Evolutionary conservation across 2,113 vertebrate species (phyloP).

Genomic region (Burhinus oedicnemus): DNA sequence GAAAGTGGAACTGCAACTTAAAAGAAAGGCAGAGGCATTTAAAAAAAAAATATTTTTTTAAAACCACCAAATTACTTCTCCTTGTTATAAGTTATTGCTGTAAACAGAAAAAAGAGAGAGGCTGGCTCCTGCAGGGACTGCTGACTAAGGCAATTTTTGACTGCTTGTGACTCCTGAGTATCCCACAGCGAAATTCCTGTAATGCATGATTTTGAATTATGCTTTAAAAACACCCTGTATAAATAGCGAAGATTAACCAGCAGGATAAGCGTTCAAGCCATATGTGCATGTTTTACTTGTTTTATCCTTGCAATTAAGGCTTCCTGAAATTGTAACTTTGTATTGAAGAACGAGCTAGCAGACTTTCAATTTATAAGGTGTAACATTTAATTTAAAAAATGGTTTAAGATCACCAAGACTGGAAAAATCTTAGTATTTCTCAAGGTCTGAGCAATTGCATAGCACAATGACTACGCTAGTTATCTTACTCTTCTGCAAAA

Average conservation of each 20-base stretch:
- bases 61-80: background rate
- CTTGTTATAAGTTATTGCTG: conserved; percentile 17
- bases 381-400: background rate
- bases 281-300: background rate
- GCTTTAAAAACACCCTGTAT: conserved; percentile 29
- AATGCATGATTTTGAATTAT: conserved; percentile 22
- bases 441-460: background rate
- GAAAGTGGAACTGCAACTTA: background rate
- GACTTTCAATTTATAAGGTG: conserved; percentile 39
- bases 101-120: conserved; percentile 15
- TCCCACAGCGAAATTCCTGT: background rate
- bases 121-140: background rate
- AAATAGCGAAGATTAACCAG: conserved; percentile 45
- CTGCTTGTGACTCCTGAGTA: conserved; percentile 26
- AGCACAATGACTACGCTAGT: background rate
- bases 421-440: background rate
- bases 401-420: background rate
- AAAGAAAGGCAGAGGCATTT: background rate
- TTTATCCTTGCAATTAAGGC: background rate
- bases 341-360: conserved; percentile 25
- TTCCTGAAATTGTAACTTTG: conserved; percentile 4
- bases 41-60: background rate
- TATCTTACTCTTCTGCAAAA: background rate
- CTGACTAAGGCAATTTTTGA: conserved; percentile 27
- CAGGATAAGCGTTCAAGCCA: conserved; percentile 1